Conservation (phyloP, 2,113 vertebrate genomes). For the Pandion haliaetus region DNA sequence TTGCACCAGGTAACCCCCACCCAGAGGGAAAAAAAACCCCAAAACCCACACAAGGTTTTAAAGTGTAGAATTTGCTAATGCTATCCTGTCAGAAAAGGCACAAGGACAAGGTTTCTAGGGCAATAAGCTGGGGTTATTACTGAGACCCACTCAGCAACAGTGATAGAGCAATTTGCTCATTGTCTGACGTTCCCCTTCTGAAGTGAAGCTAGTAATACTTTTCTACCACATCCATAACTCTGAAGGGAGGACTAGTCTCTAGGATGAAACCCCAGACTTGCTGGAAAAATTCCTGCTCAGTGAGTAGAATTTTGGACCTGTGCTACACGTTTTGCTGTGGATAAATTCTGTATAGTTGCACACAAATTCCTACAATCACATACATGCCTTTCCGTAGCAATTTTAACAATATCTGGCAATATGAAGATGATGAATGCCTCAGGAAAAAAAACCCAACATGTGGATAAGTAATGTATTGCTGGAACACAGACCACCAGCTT, state of each 20-base stretch:
- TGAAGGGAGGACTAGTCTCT: neutral
- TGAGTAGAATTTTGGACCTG: neutral
- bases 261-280: neutral
- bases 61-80: neutral
- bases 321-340: neutral
- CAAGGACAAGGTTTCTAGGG: neutral
- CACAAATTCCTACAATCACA: neutral
- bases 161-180: neutral
- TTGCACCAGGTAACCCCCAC: neutral
- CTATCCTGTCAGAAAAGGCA: neutral
- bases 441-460: neutral
- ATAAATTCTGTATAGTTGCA: neutral
- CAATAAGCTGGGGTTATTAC: neutral
- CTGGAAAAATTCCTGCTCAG: neutral
- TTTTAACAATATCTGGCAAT: neutral
- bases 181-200: neutral
- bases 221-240: neutral
- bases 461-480: neutral
- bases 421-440: neutral
- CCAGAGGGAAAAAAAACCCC: fast-evolving
- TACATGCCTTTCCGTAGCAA: neutral
- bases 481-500: neutral
- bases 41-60: neutral
- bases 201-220: neutral
- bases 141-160: neutral